Percentiles rank a stretch among this genome's conserved stretches.
phyloP scores from a whole-genome alignment of 2,888 invertebrate species.

The Tetropium fuscum region DNA sequence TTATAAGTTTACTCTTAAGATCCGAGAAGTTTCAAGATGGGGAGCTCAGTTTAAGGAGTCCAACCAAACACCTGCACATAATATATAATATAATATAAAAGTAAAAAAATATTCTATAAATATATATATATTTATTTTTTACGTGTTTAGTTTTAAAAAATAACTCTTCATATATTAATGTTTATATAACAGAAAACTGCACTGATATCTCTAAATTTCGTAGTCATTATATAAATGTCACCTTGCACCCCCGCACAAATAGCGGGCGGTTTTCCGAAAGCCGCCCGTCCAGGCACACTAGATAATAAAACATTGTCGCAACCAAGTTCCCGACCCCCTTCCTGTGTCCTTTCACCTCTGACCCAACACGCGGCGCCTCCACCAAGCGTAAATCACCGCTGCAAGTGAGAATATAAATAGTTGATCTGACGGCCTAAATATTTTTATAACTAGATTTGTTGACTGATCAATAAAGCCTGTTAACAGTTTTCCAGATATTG shows the following conservation, averaged over 20 bases:
- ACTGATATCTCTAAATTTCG: conserved; percentile 61
- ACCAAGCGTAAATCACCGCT: conserved; percentile 44
- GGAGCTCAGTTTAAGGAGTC: conserved; percentile 57
- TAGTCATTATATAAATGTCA: conserved; percentile 61
- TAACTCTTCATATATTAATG: conserved; percentile 60
- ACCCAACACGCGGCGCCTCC: conserved; percentile 39
- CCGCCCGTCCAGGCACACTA: conserved; percentile 49
- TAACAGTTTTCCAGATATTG: conserved; percentile 56
- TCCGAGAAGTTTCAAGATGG: conserved; percentile 35
- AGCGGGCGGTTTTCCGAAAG: conserved; percentile 1
- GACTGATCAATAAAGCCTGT: conserved; percentile 59
- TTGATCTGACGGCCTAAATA: conserved; percentile 63
- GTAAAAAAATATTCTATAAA: conserved; percentile 55
- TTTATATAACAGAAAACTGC: conserved; percentile 58
- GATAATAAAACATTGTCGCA: conserved; percentile 55
- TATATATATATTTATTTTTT: conserved; percentile 61
- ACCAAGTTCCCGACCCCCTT: conserved; percentile 51
- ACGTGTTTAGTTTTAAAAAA: conserved; percentile 57
- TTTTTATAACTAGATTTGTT: conserved; percentile 64
- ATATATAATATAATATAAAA: conserved; percentile 43
- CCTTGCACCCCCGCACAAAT: conserved; percentile 62
- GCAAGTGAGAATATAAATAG: conserved; percentile 49
- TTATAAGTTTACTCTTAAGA: conserved; percentile 15
- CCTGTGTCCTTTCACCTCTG: conserved; percentile 45
- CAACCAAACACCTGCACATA: conserved; percentile 52